Evolutionary conservation across 2,797 vertebrate genomes (phyloP), one percentile per base, ranked within the genome.

Genomic region (Platyrinchus mystaceus): DNA sequence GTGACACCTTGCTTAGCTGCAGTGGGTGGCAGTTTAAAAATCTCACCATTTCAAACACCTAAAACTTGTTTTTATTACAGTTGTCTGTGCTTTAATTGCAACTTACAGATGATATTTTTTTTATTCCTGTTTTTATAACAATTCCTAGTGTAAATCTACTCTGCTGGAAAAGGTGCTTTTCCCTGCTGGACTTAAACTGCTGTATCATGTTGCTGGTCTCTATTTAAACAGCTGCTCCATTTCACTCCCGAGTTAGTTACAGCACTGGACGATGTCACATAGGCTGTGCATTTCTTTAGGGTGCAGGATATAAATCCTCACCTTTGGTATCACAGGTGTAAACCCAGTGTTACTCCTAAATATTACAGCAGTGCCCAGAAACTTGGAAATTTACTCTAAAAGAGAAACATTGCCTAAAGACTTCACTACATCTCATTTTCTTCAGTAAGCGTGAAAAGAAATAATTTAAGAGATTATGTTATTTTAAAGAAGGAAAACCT

Each of bases 221-320:
- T 93, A 56, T 91, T 94, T 95, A 96, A 96, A 86, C 83, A 94
- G 86, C 92, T 95, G 88, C 94, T 96, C 56, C 83, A 60, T 96
- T 96, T 95, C 95, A 95, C 70, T 95, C 67, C 74, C 0, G 26
- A 76, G 93, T 56, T 94, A 89, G 55, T 95, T 93, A 92, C 93
- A 94, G 94, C 47, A 15, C 34, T 41, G 36, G 71, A 24, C 2
- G 14, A 68, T 21, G 2, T n/a, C 81, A 67, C 55, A 22, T 12
- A 59, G 55, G 27, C 83, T 87, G 46, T 60, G 70, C 32, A 2
- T 87, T 12, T 89, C 70, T 77, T 67, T 18, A 52, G 77, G 50
- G 32, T 70, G 26, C 39, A 82, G 66, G 58, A 56, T 34, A 60
- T 66, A 10, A 43, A 46, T 82, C 62, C 36, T 92, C 63, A 49